Percentiles rank a stretch among this genome's conserved stretches.
These are phyloP conservation scores for Zosterops pallidus DNA, from an alignment of 2,113 vertebrate genomes.

Conservation along the genomic window DNA sequence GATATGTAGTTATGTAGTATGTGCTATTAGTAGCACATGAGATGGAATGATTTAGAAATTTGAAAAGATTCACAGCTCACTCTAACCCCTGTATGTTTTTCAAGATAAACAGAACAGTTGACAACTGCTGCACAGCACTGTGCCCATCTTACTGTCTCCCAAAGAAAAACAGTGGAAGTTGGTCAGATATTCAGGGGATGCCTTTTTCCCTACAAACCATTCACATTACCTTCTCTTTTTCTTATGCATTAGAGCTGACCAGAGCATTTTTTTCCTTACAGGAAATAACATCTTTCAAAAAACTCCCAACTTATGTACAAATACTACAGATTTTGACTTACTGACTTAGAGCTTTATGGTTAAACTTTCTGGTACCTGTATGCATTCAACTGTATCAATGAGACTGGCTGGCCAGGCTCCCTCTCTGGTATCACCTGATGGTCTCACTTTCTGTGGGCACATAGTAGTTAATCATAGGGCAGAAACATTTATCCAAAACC, in stretches of 20 bases:
- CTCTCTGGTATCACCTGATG: not conserved
- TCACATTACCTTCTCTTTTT: not conserved
- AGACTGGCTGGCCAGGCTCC: not conserved
- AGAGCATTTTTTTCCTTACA: not conserved
- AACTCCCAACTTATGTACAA: not conserved
- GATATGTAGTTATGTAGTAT: not conserved
- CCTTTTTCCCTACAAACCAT: not conserved
- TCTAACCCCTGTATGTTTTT: not conserved
- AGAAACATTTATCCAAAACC: not conserved
- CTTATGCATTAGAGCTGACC: not conserved
- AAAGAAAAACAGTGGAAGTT: not conserved
- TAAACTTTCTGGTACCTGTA: not conserved
- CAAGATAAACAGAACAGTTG: not conserved
- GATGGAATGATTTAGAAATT: not conserved
- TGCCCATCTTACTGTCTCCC: not conserved
- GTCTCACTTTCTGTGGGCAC: not conserved
- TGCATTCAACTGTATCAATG: not conserved
- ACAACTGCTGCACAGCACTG: not conserved
- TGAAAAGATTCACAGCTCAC: not conserved
- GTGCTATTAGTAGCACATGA: too few relatives aligned
- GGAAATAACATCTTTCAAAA: not conserved
- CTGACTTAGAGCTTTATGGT: not conserved
- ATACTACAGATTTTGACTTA: not conserved
- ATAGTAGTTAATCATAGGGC: accelerated
- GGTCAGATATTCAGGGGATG: not conserved